A percentile compares a stretch with the other conserved stretches of the same genome.
Conservation (phyloP, 2,113 vertebrate genomes). For the Lontra canadensis region DNA sequence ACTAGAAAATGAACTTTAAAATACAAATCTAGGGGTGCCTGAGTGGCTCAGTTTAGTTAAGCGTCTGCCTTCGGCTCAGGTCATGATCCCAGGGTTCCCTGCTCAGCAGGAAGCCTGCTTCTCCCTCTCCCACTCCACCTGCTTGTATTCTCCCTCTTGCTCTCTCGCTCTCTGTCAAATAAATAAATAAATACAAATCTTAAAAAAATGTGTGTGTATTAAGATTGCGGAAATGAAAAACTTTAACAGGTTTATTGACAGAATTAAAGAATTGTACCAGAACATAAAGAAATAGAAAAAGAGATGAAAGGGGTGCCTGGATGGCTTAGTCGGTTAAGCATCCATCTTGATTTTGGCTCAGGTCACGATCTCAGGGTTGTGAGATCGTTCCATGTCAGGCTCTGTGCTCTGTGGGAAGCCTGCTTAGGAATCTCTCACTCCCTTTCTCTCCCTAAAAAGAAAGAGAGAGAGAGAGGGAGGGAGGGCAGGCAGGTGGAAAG, state of each 20-base stretch:
- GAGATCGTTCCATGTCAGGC: neutral
- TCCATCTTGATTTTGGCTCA: neutral
- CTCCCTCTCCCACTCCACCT: too few relatives aligned
- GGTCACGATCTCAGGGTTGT: neutral
- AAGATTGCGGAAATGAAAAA: slow-evolving; percentile 8
- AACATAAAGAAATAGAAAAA: slow-evolving; percentile 11
- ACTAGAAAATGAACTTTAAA: slow-evolving; percentile 33
- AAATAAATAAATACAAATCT: neutral
- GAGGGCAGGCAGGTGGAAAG: neutral
- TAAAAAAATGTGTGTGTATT: neutral
- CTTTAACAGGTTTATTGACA: neutral
- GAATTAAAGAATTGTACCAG: slow-evolving; percentile 20
- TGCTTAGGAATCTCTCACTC: neutral
- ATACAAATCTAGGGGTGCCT: neutral
- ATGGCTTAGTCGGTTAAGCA: neutral
- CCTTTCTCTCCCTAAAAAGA: neutral
- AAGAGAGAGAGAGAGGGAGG: neutral
- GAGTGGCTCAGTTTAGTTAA: too few relatives aligned
- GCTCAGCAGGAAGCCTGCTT: too few relatives aligned
- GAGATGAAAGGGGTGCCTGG: neutral
- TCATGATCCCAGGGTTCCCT: too few relatives aligned
- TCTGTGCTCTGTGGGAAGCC: neutral
- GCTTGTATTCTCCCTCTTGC: too few relatives aligned
- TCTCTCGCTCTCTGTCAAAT: too few relatives aligned
- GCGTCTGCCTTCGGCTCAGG: too few relatives aligned